These are phyloP conservation scores for Ammospiza maritima DNA, from an alignment of 2,797 vertebrate species.

Conservation along the genomic window DNA sequence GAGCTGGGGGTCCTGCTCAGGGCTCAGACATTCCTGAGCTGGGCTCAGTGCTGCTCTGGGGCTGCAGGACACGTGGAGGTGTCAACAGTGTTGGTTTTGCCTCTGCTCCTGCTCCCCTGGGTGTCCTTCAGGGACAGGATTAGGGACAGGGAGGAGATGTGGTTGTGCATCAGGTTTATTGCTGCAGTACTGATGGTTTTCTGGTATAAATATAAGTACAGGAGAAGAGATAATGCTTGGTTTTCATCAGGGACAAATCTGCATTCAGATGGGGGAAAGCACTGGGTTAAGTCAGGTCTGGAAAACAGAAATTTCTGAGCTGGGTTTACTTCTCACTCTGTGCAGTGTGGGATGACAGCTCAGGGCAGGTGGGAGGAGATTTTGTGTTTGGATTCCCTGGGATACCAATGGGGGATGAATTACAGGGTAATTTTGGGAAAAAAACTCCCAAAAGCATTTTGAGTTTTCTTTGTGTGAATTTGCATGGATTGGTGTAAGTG, in stretches of 20 bases:
- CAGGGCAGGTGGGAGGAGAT: background rate
- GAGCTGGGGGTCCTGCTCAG: background rate
- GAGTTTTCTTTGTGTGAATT: background rate
- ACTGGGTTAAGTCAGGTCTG: background rate
- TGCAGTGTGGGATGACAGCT: background rate
- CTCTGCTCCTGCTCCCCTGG: background rate
- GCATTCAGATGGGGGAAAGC: background rate
- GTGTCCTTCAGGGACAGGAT: background rate
- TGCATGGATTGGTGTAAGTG: background rate
- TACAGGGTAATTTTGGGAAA: background rate
- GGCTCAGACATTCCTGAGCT: background rate
- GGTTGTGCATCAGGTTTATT: constrained; percentile 3
- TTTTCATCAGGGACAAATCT: background rate
- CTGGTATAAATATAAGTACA: background rate
- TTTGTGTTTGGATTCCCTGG: background rate
- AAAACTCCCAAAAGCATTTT: background rate
- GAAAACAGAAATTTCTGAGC: background rate
- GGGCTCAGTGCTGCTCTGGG: background rate
- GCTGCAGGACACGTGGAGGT: background rate
- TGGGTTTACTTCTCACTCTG: background rate
- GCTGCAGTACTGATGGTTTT: background rate
- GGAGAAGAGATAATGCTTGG: background rate
- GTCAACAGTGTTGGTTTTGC: constrained; percentile 27
- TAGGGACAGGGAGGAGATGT: background rate
- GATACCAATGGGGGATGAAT: background rate